phyloP scores from a whole-genome alignment of 2,888 invertebrate species.

The Temnothorax ravouxi region DNA sequence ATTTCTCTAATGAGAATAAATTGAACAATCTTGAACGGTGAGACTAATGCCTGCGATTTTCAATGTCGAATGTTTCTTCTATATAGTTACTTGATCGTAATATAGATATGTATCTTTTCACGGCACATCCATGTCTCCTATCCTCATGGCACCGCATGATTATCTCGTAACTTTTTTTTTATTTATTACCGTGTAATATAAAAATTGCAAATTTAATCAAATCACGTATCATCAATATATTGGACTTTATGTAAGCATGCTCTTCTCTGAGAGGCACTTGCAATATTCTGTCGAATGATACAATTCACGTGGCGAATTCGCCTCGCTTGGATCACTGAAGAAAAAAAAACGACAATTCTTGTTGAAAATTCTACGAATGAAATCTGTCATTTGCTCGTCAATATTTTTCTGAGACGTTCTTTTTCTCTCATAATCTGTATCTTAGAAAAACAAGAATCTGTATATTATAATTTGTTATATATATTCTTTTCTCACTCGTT shows the following conservation, averaged over 20 bases:
- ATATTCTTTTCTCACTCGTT: background rate
- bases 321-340: background rate
- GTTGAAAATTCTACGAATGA: conserved; percentile 21
- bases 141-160: conserved; percentile 85
- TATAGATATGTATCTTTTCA: conserved; percentile 78
- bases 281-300: conserved; percentile 35
- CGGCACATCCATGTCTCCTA: conserved; percentile 86
- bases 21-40: conserved; percentile 63
- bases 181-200: conserved; percentile 33
- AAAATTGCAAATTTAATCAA: conserved; percentile 25
- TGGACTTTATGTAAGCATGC: conserved; percentile 63
- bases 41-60: conserved; percentile 71
- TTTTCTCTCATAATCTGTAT: background rate
- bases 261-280: conserved; percentile 37
- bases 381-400: conserved; percentile 26
- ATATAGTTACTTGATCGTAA: conserved; percentile 59
- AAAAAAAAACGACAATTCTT: conserved; percentile 2
- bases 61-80: conserved; percentile 75
- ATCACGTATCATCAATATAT: conserved; percentile 9
- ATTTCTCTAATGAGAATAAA: conserved; percentile 39
- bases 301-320: conserved; percentile 18
- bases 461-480: background rate
- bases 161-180: conserved; percentile 52
- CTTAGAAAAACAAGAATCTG: background rate
- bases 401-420: background rate